phyloP scores from a whole-genome alignment of 2,113 vertebrate species.

The Pygoscelis adeliae region DNA sequence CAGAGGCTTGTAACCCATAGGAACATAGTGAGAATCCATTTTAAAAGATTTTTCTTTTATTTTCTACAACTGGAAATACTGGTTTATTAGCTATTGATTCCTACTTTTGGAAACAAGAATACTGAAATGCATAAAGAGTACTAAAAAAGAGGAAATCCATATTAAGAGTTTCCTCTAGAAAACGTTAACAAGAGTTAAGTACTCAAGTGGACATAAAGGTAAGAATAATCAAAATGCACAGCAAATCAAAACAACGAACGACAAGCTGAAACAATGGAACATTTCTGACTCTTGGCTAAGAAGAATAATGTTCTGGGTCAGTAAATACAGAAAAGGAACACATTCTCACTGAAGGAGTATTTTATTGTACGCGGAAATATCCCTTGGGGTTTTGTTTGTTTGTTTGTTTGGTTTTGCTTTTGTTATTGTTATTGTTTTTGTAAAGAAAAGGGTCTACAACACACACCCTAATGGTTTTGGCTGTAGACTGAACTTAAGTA shows the following conservation, averaged over 20 bases:
- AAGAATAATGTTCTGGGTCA: slow-evolving; percentile 70
- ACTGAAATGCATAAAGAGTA: slow-evolving; percentile 70
- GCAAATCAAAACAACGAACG: slow-evolving; percentile 58
- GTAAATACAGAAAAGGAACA: slow-evolving; percentile 76
- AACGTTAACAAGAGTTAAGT: slow-evolving; percentile 68
- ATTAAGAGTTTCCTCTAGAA: slow-evolving; percentile 73
- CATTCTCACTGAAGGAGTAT: slow-evolving; percentile 71
- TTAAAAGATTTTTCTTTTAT: slow-evolving; percentile 62
- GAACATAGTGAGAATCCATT: slow-evolving; percentile 59
- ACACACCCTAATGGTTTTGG: slow-evolving; percentile 70
- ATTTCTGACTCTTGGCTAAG: slow-evolving; percentile 56
- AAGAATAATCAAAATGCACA: slow-evolving; percentile 67
- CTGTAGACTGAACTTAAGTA: slow-evolving; percentile 71
- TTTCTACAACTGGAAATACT: slow-evolving; percentile 68
- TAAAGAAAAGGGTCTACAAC: slow-evolving; percentile 45
- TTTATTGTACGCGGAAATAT: slow-evolving; percentile 60
- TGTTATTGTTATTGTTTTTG: neutral
- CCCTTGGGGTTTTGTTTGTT: slow-evolving; percentile 23
- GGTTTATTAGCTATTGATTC: slow-evolving; percentile 46
- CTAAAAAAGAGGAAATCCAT: slow-evolving; percentile 66
- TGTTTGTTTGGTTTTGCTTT: neutral
- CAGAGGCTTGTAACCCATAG: slow-evolving; percentile 38
- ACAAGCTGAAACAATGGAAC: slow-evolving; percentile 53
- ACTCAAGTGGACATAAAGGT: slow-evolving; percentile 61
- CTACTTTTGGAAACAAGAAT: slow-evolving; percentile 35